Evolutionary conservation across 2,797 vertebrate genomes (phyloP), one percentile per base, ranked within the genome.

Genomic region (Threskiornis aethiopicus): DNA sequence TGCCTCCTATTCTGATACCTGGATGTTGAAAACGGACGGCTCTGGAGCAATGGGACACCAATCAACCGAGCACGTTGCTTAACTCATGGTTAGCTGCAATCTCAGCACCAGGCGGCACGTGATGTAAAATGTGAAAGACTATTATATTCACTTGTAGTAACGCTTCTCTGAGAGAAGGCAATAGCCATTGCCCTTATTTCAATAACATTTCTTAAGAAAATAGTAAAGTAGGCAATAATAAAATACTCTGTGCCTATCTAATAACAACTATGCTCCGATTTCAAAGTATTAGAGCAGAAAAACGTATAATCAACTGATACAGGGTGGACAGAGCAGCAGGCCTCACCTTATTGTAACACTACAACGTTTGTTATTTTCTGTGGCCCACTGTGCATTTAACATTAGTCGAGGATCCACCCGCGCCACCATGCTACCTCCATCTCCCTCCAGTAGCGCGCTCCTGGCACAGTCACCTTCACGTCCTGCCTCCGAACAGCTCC

Each of bases 381-480:
- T 10, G 6, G 20, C 54, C 19, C 26, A 13, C 33, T 11, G 16
- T 10, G 18, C 46, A 22, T 20, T 59, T 54, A 22, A 17, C 2
- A 4, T n/a, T 16, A 41, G 57, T 19, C 2, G 10, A 21, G 37
- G n/a, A 39, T 20, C 19, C 25, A 29, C 5, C 35, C 1, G 3
- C 0, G 0, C 4, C 28, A 49, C 47, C 42, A 61, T 46, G 1
- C 14, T 2, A 18, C 22, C 57, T 58, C 46, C 55, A 54, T 18
- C n/a, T n/a, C 19, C n/a, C 71, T 51, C 28, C 66, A 69, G 44
- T 1, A 29, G 26, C n/a, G 22, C 52, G 37, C 29, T 47, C 18
- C 24, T 4, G 12, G 41, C 42, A 66, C 0, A 0, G 37, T n/a
- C 69, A 79, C 16, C 39, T n/a, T 44, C 62, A 24, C 0, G 5